Evolutionary conservation across 2,113 vertebrate genomes (phyloP).

Genomic region (Poicephalus gulielmi): DNA sequence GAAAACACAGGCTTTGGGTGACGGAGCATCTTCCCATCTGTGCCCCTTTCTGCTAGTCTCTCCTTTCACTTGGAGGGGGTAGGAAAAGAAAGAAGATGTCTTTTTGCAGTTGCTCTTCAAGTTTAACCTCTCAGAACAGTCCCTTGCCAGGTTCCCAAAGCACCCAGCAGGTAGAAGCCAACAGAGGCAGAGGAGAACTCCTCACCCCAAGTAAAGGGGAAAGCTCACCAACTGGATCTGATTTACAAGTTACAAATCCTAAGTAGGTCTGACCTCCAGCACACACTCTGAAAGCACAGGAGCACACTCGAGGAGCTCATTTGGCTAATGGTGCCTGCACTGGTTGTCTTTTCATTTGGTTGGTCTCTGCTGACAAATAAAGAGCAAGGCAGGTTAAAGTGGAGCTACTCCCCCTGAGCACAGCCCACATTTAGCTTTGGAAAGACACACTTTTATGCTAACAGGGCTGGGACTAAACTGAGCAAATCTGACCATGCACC

Average conservation of each 20-base stretch:
- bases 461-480: neutral
- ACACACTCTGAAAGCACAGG: neutral
- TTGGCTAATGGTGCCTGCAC: neutral
- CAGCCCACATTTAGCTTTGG: neutral
- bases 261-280: neutral
- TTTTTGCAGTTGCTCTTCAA: neutral
- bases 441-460: neutral
- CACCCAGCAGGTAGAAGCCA: neutral
- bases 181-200: neutral
- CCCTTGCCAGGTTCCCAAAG: neutral
- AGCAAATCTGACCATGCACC: neutral
- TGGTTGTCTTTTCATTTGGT: neutral
- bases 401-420: neutral
- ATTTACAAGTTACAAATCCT: neutral
- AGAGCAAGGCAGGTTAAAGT: neutral
- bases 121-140: neutral
- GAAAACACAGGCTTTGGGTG: neutral
- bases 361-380: neutral
- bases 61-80: neutral
- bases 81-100: neutral
- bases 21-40: fast-evolving
- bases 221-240: neutral
- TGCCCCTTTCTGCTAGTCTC: neutral
- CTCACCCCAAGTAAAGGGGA: neutral
- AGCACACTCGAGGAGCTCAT: neutral